Evolutionary conservation across 2,888 invertebrate species (phyloP).

Genomic region (Pristionchus mayeri): DNA sequence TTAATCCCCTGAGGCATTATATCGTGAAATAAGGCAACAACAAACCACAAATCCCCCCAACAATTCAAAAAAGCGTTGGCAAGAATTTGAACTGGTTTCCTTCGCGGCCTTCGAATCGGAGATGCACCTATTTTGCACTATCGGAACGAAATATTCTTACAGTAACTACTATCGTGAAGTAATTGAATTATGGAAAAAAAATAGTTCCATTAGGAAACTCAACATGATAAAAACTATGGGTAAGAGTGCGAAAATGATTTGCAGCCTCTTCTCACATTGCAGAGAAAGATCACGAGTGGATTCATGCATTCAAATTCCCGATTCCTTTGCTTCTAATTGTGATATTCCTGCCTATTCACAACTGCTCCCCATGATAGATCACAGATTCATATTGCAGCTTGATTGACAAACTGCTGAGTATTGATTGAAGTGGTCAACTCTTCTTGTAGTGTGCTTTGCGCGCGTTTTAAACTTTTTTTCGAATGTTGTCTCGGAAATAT

Average conservation of each 20-base stretch:
- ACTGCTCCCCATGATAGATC: not conserved
- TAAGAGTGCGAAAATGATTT: too few species aligned
- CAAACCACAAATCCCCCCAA: not conserved
- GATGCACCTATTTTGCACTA: not conserved
- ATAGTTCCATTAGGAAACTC: too few species aligned
- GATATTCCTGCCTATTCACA: not conserved
- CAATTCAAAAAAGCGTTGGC: not conserved
- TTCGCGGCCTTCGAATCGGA: not conserved
- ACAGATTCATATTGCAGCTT: not conserved
- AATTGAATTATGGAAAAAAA: too few species aligned
- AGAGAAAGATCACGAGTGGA: not conserved
- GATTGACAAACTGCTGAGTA: too few species aligned
- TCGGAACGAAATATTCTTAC: constrained; percentile 1
- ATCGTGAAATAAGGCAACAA: not conserved
- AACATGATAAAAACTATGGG: too few species aligned
- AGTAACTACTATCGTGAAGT: not conserved
- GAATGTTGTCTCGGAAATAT: too few species aligned
- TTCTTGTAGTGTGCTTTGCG: not conserved
- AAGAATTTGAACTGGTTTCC: not conserved
- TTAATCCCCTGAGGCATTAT: not conserved
- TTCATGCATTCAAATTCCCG: constrained; percentile 8
- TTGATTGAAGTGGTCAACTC: not conserved
- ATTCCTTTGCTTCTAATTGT: not conserved
- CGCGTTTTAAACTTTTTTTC: not conserved
- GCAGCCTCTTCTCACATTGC: not conserved